Evolutionary conservation across 2,797 vertebrate species (phyloP).

Genomic region (Sebastiscus tertius): DNA sequence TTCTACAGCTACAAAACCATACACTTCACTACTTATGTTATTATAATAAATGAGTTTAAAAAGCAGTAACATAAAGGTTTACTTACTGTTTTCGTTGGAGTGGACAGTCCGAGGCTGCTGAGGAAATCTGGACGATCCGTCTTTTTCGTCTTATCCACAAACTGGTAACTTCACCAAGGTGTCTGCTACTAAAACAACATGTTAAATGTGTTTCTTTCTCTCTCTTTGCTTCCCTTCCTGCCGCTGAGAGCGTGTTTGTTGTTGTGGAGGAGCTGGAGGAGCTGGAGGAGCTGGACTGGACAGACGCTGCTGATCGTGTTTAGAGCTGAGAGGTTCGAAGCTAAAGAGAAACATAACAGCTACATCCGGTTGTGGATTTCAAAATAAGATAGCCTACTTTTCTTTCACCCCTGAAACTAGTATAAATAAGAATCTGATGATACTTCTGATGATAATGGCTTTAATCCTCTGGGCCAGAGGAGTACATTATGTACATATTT

Average conservation of each 20-base stretch:
- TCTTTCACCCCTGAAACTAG: neutral
- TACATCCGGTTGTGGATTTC: slow-evolving; percentile 44
- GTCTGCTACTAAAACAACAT: neutral
- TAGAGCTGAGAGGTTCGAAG: neutral
- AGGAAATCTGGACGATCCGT: neutral
- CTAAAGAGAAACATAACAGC: accelerated
- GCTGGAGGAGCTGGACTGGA: neutral
- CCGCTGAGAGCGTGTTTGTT: slow-evolving; percentile 30
- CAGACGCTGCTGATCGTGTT: slow-evolving; percentile 10
- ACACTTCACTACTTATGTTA: neutral
- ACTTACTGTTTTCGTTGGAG: slow-evolving; percentile 30
- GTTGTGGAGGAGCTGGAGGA: neutral
- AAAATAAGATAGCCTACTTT: slow-evolving; percentile 48
- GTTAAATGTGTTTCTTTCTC: neutral
- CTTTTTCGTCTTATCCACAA: slow-evolving; percentile 25
- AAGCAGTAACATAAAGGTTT: neutral
- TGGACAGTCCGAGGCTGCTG: slow-evolving; percentile 17
- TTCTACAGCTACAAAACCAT: neutral
- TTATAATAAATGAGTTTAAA: neutral
- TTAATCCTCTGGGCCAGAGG: neutral
- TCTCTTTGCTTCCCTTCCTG: neutral
- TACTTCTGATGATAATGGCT: neutral
- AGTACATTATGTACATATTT: neutral
- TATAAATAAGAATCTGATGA: neutral
- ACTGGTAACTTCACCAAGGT: neutral